phyloP scores from a whole-genome alignment of 2,888 invertebrate species.

The Lasius fuliginosus region DNA sequence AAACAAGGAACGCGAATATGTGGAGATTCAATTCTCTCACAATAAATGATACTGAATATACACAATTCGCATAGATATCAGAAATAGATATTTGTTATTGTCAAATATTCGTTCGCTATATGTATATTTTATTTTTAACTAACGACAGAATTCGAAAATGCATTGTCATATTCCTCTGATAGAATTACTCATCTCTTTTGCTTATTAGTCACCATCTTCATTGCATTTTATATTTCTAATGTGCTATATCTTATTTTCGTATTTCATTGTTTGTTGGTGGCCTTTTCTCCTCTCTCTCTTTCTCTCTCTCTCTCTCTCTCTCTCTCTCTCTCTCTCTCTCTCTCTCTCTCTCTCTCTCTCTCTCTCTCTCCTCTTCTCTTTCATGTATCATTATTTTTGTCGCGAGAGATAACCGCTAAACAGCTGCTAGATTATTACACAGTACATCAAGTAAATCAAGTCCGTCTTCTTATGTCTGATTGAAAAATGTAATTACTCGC shows the following conservation, averaged over 20 bases:
- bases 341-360: not conserved
- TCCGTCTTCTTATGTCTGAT: not conserved
- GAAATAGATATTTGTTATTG: constrained; percentile 10
- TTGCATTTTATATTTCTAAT: constrained; percentile 17
- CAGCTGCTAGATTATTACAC: not conserved
- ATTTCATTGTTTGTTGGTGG: not conserved
- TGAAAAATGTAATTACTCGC: not conserved
- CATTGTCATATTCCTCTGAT: not conserved
- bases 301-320: not conserved
- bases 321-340: not conserved
- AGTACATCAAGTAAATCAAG: not conserved
- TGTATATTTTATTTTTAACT: constrained; percentile 10
- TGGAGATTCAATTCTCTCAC: not conserved
- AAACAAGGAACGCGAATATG: not conserved
- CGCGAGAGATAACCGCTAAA: constrained; percentile 5
- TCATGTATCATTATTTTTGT: not conserved
- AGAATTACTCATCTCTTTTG: not conserved
- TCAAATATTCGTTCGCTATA: not conserved
- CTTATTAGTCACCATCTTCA: not conserved
- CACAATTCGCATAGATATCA: not conserved
- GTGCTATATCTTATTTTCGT: not conserved
- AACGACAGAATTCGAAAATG: not conserved
- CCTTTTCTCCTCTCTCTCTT: not conserved
- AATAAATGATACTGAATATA: not conserved
- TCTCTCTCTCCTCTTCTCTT: not conserved